Base-by-base conservation (phyloP, 2,113 vertebrate genomes). In the Siphamia tubifer region DNA sequence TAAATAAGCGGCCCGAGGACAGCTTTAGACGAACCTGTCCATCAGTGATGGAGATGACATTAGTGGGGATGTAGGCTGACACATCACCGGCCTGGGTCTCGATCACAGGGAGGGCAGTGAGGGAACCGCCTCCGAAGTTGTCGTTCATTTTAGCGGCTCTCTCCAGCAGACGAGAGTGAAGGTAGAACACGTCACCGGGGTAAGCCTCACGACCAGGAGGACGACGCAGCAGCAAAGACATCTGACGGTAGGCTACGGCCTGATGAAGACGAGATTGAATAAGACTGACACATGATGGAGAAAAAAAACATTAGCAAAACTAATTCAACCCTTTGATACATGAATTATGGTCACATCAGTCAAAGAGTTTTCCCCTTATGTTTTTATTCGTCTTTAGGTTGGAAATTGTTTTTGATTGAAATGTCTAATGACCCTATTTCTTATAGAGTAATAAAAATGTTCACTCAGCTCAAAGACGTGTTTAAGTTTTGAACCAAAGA, bases 71-170 rank as follows among this genome's bases (percentile, higher is more conserved):
- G 92, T 99, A 99, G 83, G 98, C 98, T 2, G 98, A 99, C 92
- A 99, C 98, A 0, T 99, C 98, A 17, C 98, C 98, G 16, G 98
- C 98, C 85, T 99, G 98, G n/a, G 97, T 99, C 74, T 99, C 98
- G 0, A 99, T 99, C 74, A 99, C 96, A 1, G 98, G 98, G n/a
- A 99, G 82, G 32, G 98, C 97, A 0, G 98, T 99, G 74, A 99
- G 91, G 55, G 97, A 99, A 43, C 98, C 98, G 0, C 98, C 96
- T 0, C 96, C 96, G 0, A 99, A 99, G 71, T 96, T 89, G 74
- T 99, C 98, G 0, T 98, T 98, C 98, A 99, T 99, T 75, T 99
- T 99, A 68, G 98, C 97, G 0, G 98, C 98, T 84, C 97, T 96
- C 90, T 99, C 98, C 79, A 99, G 91, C 80, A 99, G 93, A 44